Conservation (phyloP, 2,797 vertebrate genomes). For the Benthosema pterotum region DNA sequence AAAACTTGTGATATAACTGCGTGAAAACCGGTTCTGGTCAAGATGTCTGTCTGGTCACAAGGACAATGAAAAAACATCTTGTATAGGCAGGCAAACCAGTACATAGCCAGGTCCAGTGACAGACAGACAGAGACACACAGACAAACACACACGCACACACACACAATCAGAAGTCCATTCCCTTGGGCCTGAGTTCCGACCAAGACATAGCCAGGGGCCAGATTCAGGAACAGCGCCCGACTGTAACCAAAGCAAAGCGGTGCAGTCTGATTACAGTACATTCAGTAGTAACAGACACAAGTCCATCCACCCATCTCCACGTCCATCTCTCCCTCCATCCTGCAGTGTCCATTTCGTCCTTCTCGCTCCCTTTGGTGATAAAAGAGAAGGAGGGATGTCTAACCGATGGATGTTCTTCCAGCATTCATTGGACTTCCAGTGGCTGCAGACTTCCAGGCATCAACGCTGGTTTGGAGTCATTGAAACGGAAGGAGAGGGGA, state of each 20-base stretch:
- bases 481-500: slow-evolving; percentile 1
- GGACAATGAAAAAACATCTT: no score
- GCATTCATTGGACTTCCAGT: slow-evolving; percentile 32
- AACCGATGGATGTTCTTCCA: slow-evolving; percentile 21
- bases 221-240: not conserved
- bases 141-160: not conserved
- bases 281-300: slow-evolving; percentile 50
- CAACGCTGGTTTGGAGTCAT: slow-evolving; percentile 27
- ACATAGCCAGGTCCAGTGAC: slow-evolving; percentile 19
- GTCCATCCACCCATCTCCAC: not conserved
- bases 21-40: no score
- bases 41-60: no score
- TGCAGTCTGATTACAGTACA: slow-evolving; percentile 60
- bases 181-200: slow-evolving; percentile 20
- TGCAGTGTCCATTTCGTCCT: not conserved
- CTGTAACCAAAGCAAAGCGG: slow-evolving; percentile 9
- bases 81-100: not conserved
- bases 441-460: slow-evolving; percentile 24
- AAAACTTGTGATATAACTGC: no score
- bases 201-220: slow-evolving; percentile 36
- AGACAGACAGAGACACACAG: no score
- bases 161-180: not conserved
- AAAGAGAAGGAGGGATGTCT: not conserved
- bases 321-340: slow-evolving; percentile 6
- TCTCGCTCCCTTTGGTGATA: not conserved